Percentiles rank a stretch among this genome's conserved stretches.
Evolutionary conservation across 2,113 vertebrate genomes (phyloP).

Genomic region (Stigmatopora nigra): DNA sequence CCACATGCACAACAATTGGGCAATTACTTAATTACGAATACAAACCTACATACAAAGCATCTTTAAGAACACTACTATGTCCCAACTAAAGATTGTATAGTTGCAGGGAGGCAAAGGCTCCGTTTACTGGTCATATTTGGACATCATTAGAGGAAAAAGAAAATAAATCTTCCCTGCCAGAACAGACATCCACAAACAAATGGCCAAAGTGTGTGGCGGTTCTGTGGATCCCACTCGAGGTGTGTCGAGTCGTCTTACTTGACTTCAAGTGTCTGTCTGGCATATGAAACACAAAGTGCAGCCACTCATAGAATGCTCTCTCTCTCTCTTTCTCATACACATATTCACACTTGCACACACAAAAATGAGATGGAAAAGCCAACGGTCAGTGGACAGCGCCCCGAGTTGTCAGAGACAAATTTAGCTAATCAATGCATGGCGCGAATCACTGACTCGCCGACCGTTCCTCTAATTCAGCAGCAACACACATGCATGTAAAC

Average conservation of each 20-base stretch:
- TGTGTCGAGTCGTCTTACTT: conserved; percentile 41
- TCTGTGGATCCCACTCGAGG: conserved; percentile 49
- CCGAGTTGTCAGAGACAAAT: conserved; percentile 31
- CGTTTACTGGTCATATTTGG: conserved; percentile 47
- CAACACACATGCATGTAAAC: conserved; percentile 65
- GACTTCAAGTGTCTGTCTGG: conserved; percentile 32
- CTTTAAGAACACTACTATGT: conserved; percentile 56
- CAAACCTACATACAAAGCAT: conserved; percentile 32
- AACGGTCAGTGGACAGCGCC: conserved; percentile 49
- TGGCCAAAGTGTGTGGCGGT: conserved; percentile 28
- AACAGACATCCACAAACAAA: conserved; percentile 46
- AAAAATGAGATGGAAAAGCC: conserved; percentile 24
- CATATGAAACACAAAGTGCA: neutral
- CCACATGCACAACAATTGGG: conserved; percentile 51
- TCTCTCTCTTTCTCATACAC: neutral
- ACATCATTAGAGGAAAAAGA: conserved; percentile 34
- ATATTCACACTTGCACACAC: neutral
- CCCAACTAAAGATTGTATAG: conserved; percentile 36
- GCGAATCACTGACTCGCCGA: conserved; percentile 42
- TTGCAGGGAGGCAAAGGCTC: conserved; percentile 50
- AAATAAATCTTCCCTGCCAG: conserved; percentile 33
- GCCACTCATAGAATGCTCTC: neutral
- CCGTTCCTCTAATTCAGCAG: conserved; percentile 60
- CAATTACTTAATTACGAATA: conserved; percentile 43
- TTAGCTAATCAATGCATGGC: conserved; percentile 45